phyloP scores from a whole-genome alignment of 2,888 invertebrate genomes.

The Augiades crinisus region DNA sequence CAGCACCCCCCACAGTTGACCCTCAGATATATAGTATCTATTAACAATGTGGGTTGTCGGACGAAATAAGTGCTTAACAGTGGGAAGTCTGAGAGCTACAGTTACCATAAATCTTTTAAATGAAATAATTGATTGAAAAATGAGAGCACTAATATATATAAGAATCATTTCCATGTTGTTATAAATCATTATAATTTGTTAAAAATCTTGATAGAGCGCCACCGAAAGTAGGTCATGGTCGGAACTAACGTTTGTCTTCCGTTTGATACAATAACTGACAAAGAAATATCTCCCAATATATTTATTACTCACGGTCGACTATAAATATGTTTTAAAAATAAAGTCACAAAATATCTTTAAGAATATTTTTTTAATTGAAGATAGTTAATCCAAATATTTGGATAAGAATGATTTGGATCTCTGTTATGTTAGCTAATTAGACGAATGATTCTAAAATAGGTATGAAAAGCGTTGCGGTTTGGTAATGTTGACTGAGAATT shows the following conservation, averaged over 20 bases:
- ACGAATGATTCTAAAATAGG: no score
- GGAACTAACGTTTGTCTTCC: background rate
- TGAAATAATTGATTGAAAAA: background rate
- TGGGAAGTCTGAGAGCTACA: no score
- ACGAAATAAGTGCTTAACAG: no score
- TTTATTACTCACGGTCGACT: background rate
- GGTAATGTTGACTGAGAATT: no score
- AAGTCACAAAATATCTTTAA: background rate
- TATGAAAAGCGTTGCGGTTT: no score
- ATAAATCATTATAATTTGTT: background rate
- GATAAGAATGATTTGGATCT: no score
- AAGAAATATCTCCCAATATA: conserved; percentile 7
- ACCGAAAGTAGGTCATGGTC: conserved; percentile 11
- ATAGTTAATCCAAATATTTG: no score
- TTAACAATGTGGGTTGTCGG: no score
- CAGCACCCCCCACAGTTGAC: no score
- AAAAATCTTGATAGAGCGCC: background rate
- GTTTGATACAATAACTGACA: conserved; percentile 6
- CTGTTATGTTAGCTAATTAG: no score
- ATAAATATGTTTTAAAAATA: background rate
- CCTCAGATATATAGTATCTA: no score
- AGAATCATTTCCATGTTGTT: background rate
- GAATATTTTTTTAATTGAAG: background rate
- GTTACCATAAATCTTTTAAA: no score
- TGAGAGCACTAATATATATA: background rate